Percentiles rank a stretch among this genome's conserved stretches.
Evolutionary conservation across 2,797 vertebrate genomes (phyloP).

Genomic region (Syncerus caffer): DNA sequence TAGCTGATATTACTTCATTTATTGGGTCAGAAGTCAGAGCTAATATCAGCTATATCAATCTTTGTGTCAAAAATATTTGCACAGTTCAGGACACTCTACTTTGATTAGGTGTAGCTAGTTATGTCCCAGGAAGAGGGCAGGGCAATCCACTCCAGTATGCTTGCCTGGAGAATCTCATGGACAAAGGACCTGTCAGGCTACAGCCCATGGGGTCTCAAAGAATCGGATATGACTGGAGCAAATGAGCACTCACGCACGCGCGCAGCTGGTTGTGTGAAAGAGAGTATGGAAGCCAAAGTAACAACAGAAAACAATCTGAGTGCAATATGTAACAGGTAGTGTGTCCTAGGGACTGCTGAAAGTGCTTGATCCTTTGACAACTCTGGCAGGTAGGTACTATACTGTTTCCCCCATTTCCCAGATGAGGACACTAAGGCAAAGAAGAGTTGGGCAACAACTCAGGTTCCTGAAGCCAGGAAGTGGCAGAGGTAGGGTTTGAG

Average conservation of each 20-base stretch:
- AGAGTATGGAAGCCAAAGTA: not conserved
- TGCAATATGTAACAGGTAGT: not conserved
- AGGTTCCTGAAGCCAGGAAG: not conserved
- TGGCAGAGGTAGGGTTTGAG: not conserved
- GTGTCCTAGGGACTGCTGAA: not conserved
- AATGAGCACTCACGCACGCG: fast-evolving
- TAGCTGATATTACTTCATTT: not conserved
- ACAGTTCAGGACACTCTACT: not conserved
- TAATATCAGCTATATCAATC: not conserved
- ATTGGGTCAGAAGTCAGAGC: not conserved
- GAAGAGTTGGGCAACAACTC: not conserved
- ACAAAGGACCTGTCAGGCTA: not conserved
- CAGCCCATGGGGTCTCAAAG: not conserved
- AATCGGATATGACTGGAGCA: not conserved
- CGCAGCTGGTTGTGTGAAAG: not conserved
- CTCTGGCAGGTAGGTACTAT: not conserved
- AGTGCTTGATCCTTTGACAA: not conserved
- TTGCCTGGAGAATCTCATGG: not conserved
- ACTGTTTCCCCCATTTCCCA: not conserved
- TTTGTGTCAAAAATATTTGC: not conserved
- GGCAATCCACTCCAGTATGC: not conserved
- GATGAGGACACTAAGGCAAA: not conserved
- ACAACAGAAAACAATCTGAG: not conserved
- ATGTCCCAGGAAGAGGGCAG: not conserved
- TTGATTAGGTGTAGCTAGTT: not conserved